A percentile compares a stretch with the other conserved stretches of the same genome.
Evolutionary conservation across 2,888 invertebrate species (phyloP).

Genomic region (Nomada lathburiana): DNA sequence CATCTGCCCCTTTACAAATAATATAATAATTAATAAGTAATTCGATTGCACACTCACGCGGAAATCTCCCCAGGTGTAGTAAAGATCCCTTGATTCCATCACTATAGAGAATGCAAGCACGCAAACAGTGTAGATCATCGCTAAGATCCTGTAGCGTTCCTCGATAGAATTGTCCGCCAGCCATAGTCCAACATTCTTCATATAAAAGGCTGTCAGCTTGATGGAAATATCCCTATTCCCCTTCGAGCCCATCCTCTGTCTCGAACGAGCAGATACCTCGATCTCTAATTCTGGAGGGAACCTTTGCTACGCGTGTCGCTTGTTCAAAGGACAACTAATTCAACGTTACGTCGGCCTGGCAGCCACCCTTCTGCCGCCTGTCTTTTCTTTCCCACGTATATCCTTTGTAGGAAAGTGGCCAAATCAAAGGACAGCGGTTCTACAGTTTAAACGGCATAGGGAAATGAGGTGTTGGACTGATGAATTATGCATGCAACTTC

Average conservation of each 20-base stretch:
- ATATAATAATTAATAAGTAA: no score
- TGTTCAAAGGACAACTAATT: not conserved
- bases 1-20: no score
- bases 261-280: not conserved
- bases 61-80: slow-evolving; percentile 63
- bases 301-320: no score
- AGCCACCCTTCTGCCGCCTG: not conserved
- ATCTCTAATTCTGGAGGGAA: not conserved
- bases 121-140: slow-evolving; percentile 61
- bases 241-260: slow-evolving; percentile 7
- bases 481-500: slow-evolving; percentile 11
- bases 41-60: slow-evolving; percentile 58
- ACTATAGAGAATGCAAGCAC: slow-evolving; percentile 32
- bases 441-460: not conserved
- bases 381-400: not conserved
- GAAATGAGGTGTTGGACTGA: not conserved
- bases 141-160: slow-evolving; percentile 42
- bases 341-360: not conserved
- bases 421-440: not conserved
- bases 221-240: slow-evolving; percentile 32
- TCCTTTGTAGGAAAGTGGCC: not conserved
- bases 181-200: slow-evolving; percentile 73
- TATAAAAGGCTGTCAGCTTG: slow-evolving; percentile 57
- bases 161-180: slow-evolving; percentile 45
- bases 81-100: slow-evolving; percentile 61